A percentile compares a stretch with the other conserved stretches of the same genome.
phyloP scores from a whole-genome alignment of 2,797 vertebrate species.

The Capromys pilorides region DNA sequence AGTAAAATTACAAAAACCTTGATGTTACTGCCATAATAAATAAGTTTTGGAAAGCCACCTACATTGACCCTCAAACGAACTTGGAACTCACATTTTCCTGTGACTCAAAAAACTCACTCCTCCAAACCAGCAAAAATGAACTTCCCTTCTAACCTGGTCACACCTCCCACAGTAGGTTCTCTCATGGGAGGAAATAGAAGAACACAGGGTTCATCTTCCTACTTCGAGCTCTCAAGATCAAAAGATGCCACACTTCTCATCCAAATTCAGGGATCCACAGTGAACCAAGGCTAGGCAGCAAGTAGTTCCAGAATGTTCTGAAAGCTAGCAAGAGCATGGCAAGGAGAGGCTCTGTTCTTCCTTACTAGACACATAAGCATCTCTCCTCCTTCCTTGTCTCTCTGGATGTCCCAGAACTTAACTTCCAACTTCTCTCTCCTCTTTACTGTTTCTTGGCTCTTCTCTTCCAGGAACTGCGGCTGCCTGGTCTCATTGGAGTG shows the following conservation, averaged over 20 bases:
- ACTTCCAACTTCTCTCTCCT: not conserved
- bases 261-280: not conserved
- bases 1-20: not conserved
- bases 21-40: conserved; percentile 53
- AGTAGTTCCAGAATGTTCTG: not conserved
- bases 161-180: not conserved
- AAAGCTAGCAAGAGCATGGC: not conserved
- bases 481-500: no score
- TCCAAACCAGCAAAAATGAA: not conserved
- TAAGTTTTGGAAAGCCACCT: not conserved
- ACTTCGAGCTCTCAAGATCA: not conserved
- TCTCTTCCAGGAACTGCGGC: not conserved
- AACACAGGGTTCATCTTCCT: not conserved
- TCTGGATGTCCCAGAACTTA: not conserved
- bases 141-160: accelerated
- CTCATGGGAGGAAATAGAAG: not conserved
- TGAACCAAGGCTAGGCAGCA: not conserved
- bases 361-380: accelerated
- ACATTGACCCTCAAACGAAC: not conserved
- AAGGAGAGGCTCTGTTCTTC: not conserved
- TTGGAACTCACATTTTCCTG: not conserved
- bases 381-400: not conserved
- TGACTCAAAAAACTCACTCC: conserved; percentile 44
- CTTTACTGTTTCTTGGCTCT: not conserved
- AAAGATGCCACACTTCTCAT: not conserved